Base-by-base conservation (phyloP, 2,888 invertebrate genomes). In the Stenolophus ochropezus region DNA sequence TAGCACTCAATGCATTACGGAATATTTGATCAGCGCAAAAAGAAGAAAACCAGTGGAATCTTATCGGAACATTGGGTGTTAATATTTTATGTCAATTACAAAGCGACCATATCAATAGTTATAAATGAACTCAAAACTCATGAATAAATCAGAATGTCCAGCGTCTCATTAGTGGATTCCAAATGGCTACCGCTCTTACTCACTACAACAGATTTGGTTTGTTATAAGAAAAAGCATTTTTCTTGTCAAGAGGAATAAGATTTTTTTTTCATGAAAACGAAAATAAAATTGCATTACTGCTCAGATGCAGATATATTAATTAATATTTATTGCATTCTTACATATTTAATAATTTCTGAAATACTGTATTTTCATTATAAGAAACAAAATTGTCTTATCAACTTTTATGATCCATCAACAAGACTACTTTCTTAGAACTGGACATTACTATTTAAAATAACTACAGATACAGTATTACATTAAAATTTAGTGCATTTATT, bases 1-100 rank as follows among this genome's bases (percentile, higher is more conserved):
- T 11, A n/a, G 25, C 79, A 79, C 49, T 79, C 51, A 73, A 69
- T 42, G 23, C 81, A 74, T 81, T 81, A 81, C 81, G 14, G 81
- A 53, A 80, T 80, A 73, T 80, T 73, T 58, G 27, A 81, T 79
- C 51, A 77, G 61, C 61, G 49, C 51, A 79, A 69, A 78, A 78
- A 5, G 14, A 69, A 79, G 69, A 69, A 27, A 65, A 27, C 42
- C 65, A 58, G 11, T 71, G 16, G 27, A 79, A 79, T 27, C 53
- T 81, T 81, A 81, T 81, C 81, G 74, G 33, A 18, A 56, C 56
- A 58, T 58, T 81, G 81, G 73, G 74, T 74, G 74, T 81, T 65
- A 81, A 81, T 81, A 81, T 75, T 81, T 81, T 81, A 81, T 81
- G 81, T 81, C 81, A 81, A 81, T 81, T 81, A 81, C 81, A 75